Conservation (phyloP, 1,140 invertebrate genomes). For the Drosophila serrata region DNA sequence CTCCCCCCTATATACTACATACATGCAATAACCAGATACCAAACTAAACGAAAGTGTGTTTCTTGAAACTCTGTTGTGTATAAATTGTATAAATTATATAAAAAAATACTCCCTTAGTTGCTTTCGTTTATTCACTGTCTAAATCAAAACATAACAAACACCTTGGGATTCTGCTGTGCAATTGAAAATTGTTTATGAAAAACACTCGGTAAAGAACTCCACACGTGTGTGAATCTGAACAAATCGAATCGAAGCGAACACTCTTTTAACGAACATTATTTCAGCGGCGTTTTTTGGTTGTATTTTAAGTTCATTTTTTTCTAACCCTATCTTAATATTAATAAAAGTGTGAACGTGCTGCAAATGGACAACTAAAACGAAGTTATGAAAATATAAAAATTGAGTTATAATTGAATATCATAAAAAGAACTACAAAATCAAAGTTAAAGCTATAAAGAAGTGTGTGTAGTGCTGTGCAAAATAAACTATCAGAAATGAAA, state of each 20-base stretch:
- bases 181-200: constrained; percentile 65
- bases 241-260: constrained; percentile 62
- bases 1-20: constrained; percentile 48
- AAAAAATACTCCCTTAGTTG: constrained; percentile 10
- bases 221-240: constrained; percentile 26
- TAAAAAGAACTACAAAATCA: constrained; percentile 17
- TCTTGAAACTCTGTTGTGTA: constrained; percentile 53
- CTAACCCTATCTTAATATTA: not conserved
- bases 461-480: constrained; percentile 58
- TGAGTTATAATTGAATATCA: not conserved
- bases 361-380: constrained; percentile 28
- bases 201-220: constrained; percentile 67
- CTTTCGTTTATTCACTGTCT: constrained; percentile 21
- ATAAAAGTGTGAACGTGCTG: constrained; percentile 42
- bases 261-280: constrained; percentile 59
- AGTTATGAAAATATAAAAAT: not conserved
- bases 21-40: constrained; percentile 27
- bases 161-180: constrained; percentile 60
- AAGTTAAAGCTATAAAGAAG: constrained; percentile 10
- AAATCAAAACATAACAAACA: constrained; percentile 17
- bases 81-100: constrained; percentile 48
- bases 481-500: constrained; percentile 30
- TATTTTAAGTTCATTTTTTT: constrained; percentile 54
- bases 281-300: constrained; percentile 57
- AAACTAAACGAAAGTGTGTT: constrained; percentile 45